Base-by-base conservation (phyloP, 2,797 vertebrate species). In the Lophius americanus region DNA sequence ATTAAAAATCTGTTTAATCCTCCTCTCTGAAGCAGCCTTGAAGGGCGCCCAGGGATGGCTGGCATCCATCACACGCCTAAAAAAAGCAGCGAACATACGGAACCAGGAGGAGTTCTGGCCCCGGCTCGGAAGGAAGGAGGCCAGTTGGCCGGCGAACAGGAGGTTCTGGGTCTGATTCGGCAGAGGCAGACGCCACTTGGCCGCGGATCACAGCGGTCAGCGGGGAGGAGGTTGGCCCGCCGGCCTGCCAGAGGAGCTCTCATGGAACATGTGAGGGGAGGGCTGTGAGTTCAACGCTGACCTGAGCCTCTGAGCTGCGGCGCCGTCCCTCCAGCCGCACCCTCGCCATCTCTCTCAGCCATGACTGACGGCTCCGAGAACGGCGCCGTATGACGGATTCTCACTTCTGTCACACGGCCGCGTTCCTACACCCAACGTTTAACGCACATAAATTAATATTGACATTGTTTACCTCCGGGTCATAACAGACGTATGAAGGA, bases 161-260 rank as follows among this genome's bases (percentile, higher is more conserved):
- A 93, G 87, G 91, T 86, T 84, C 90, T 81, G 86, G 87, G 88
- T 92, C 88, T 91, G 92, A 92, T 90, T 86, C 84, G 90, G 90
- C 89, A 90, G 84, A 89, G 90, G 90, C 90, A 92, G 90, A 91
- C 75, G 86, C 84, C 79, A 83, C 89, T 94, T 95, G 94, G 93
- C 93, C 74, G 7, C 66, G 92, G 93, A 94, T 94, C 94, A 95
- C 89, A 95, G 92, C 77, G 84, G 91, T 93, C 93, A 93, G 90
- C 85, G 73, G 91, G 93, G 93, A 94, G 89, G 73, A 77, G 68
- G 66, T 82, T 92, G 92, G 92, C 90, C 84, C 48, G 73, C 68
- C 71, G 64, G 79, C 73, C 73, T 77, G 86, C 74, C 68, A 73
- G 76, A 87, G 86, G 90, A 90, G 86, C 82, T 83, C 87, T 89